Percentiles rank a stretch among this genome's conserved stretches.
These are phyloP conservation scores for Sesia bembeciformis DNA, from an alignment of 2,888 invertebrate genomes.

Conservation along the genomic window DNA sequence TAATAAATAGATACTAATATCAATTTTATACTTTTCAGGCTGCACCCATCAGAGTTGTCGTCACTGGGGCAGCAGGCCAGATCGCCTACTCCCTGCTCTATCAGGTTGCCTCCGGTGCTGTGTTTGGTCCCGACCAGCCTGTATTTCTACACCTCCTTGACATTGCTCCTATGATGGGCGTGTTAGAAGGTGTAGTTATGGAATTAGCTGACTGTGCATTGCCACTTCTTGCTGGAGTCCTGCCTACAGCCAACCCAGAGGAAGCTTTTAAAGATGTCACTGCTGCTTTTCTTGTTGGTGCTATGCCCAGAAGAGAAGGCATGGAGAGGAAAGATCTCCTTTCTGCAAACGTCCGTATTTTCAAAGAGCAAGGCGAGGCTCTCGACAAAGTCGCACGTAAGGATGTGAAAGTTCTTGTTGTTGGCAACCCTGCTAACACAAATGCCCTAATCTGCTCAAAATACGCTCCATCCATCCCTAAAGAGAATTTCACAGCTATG, in stretches of 20 bases:
- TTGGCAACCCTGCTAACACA: constrained; percentile 99
- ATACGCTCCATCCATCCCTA: constrained; percentile 96
- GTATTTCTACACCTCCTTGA: constrained; percentile 93
- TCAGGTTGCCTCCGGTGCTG: constrained; percentile 95
- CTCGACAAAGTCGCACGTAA: constrained; percentile 92
- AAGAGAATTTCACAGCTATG: constrained; percentile 97
- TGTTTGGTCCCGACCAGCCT: constrained; percentile 92
- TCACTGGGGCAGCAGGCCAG: constrained; percentile 99
- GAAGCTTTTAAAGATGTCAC: constrained; percentile 97
- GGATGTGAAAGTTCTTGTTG: constrained; percentile 94
- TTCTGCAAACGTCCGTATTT: constrained; percentile 98
- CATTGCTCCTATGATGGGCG: constrained; percentile 95
- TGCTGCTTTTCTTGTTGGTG: constrained; percentile 96
- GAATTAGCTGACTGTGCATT: constrained; percentile 97
- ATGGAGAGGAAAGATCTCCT: constrained; percentile 99
- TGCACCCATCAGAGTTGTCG: constrained; percentile 92
- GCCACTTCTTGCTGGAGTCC: constrained; percentile 87
- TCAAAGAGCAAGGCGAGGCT: constrained; percentile 97
- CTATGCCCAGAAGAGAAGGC: constrained; percentile 96
- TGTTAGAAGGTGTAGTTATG: constrained; percentile 98
- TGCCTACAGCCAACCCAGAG: constrained; percentile 90
- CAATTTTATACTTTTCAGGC: constrained; percentile 63
- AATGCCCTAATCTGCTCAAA: constrained; percentile 97
- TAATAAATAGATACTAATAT: too few relatives aligned
- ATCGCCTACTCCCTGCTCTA: constrained; percentile 97